phyloP scores from a whole-genome alignment of 2,113 vertebrate species.

The Xiphophorus maculatus region DNA sequence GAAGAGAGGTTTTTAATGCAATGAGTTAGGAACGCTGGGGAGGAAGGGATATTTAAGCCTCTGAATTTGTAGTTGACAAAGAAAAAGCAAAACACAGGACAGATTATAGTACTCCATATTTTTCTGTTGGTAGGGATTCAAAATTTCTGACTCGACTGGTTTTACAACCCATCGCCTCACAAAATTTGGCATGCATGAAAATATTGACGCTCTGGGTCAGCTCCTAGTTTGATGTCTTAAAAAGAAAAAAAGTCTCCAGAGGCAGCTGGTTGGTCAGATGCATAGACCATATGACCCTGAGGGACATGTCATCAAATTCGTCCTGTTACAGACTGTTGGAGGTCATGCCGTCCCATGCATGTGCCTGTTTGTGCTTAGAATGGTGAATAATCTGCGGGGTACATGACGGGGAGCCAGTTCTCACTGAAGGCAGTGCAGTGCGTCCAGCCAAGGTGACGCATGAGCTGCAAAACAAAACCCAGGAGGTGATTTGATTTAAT shows the following conservation, averaged over 20 bases:
- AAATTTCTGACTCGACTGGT: background rate
- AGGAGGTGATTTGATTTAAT: background rate
- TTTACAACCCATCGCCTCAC: background rate
- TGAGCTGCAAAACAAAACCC: slow-evolving; percentile 80
- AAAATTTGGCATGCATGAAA: background rate
- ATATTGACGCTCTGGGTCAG: background rate
- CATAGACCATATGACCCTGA: slow-evolving; percentile 62
- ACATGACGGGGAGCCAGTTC: slow-evolving; percentile 97
- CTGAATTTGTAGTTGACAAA: slow-evolving; percentile 31
- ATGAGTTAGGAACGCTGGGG: slow-evolving; percentile 9
- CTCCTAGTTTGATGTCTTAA: slow-evolving; percentile 37
- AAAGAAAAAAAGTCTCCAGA: slow-evolving; percentile 1
- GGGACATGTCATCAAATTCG: slow-evolving; percentile 38
- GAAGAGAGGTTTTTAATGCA: slow-evolving; percentile 8
- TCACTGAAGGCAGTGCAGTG: slow-evolving; percentile 92
- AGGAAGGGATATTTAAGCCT: slow-evolving; percentile 16
- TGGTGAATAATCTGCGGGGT: slow-evolving; percentile 90
- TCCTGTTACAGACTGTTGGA: slow-evolving; percentile 28
- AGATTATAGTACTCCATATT: background rate
- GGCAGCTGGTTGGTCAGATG: slow-evolving; percentile 49
- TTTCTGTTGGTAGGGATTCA: slow-evolving; percentile 9
- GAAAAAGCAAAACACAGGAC: slow-evolving; percentile 19
- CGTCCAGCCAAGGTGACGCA: slow-evolving; percentile 93
- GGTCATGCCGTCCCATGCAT: slow-evolving; percentile 31
- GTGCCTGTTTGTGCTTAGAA: slow-evolving; percentile 80